Base-by-base conservation (phyloP, 2,113 vertebrate genomes). In the Centropristis striata region DNA sequence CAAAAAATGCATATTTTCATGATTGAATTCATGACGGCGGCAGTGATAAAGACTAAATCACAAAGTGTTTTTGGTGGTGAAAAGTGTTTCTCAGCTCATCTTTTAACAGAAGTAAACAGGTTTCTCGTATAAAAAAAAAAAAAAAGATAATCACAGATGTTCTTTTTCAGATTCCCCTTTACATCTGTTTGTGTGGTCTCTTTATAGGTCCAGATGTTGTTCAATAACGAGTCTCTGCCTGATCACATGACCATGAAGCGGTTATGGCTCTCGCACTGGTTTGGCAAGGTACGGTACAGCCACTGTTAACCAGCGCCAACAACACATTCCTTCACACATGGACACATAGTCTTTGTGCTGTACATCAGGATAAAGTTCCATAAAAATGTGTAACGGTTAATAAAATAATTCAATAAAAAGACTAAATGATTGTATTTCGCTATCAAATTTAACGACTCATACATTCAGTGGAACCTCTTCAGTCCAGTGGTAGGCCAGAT, bases 211-310 rank as follows among this genome's bases (percentile, higher is more conserved):
- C 95, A 96, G 93, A 96, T 96, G 94, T 88, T 95, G 78, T 95
- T 96, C 87, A 96, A 96, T 90, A 95, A 95, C 37, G 95, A 96
- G 90, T 95, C 90, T 66, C 91, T 96, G 77, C 95, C 95, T 18
- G 95, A 96, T 94, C 95, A 96, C 91, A 96, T 96, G 95, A 96
- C 95, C 86, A 96, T 96, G 95, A 96, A 96, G 41, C 91, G 94
- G 46, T 88, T 96, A 84, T 96, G 95, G 95, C 92, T 96, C 67
- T 95, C 94, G 18, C 94, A 95, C 88, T 96, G 95, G 95, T 96
- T 95, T 92, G 95, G 95, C 83, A 95, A 95, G 94, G 95, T 96
- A 94, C 69, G 10, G 55, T 54, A n/a, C 42, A 32, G 47, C 51
- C 28, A 66, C 60, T 72, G 76, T 77, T 71, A 49, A 32, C 71